Evolutionary conservation across 2,888 invertebrate genomes (phyloP), one percentile per base, ranked within the genome.

Genomic region (Phymatocera aterrima): DNA sequence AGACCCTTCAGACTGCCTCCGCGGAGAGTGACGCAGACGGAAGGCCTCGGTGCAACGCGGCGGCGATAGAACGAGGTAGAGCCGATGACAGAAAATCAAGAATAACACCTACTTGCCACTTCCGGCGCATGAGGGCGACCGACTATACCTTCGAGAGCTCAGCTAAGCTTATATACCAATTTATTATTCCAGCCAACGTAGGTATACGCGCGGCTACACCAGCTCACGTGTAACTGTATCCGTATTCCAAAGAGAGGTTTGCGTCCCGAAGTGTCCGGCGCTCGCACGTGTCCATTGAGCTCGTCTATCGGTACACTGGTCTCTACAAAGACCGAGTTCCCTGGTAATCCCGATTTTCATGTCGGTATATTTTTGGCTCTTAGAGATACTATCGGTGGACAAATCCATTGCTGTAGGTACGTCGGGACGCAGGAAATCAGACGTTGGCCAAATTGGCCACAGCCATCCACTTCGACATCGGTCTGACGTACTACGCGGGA

Each of bases 21-120:
- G 28, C 31, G 34, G 31, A 34, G 72, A 75, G 40, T 60, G 60
- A 75, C 75, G 18, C 28, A 75, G 54, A 75, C 40, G 75, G 40
- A 31, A 54, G 54, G 57, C 6, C n/a, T 18, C 40, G 40, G 40
- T 8, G 31, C n/a, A 31, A 28, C 74, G 37, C 28, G 54, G 74
- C 28, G 60, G 28, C 57, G 60, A 37, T 40, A 34, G 51, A 72
- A 75, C 75, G 75, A 75, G 75, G 54, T 57, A 51, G 57, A 57
- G 75, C 75, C 70, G 79, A 78, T 79, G 79, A 82, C 57, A 48
- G 77, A 80, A 80, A 43, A 79, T 78, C 79, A 72, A 78, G 77
- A 79, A 81, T 78, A 61, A 74, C 78, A 80, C 74, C 74, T 78
- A 78, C 78, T 78, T 72, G 78, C 60, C 57, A 74, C 68, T 78